Conservation (phyloP, 2,113 vertebrate genomes). For the Ceyx margarethae region DNA sequence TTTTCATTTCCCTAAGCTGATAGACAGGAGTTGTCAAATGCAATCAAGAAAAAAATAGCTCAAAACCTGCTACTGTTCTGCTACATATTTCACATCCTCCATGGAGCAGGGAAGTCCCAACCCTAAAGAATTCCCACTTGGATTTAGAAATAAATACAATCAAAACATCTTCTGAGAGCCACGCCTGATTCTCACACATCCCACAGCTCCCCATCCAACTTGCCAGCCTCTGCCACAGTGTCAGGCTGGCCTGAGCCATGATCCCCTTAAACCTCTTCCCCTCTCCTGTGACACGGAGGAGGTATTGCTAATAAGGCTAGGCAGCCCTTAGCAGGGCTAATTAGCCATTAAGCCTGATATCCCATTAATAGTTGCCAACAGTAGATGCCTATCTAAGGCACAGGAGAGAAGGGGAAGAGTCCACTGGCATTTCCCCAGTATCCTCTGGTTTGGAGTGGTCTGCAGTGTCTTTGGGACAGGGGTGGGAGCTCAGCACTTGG, state of each 20-base stretch:
- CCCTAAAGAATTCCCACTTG: background rate
- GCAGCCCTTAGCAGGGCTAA: background rate
- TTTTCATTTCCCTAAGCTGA: constrained; percentile 44
- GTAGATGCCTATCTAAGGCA: background rate
- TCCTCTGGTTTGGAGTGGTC: background rate
- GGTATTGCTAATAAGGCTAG: background rate
- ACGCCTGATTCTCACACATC: background rate
- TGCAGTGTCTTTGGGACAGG: background rate
- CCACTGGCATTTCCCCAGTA: fast-evolving
- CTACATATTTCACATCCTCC: background rate
- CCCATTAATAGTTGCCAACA: constrained; percentile 22
- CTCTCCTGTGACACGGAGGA: background rate
- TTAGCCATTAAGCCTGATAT: constrained; percentile 37
- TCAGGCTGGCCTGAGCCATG: fast-evolving
- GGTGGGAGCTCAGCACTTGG: background rate
- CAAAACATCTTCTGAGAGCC: background rate
- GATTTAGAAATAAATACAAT: background rate
- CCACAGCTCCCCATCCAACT: background rate
- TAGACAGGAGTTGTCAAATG: constrained; percentile 19
- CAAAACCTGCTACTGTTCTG: background rate
- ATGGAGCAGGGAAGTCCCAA: background rate
- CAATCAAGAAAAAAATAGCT: background rate
- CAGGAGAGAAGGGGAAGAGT: background rate
- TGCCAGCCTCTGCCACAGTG: background rate
- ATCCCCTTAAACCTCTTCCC: constrained; percentile 24